Evolutionary conservation across 2,888 invertebrate genomes (phyloP).

Genomic region (Marronus borbonicus): DNA sequence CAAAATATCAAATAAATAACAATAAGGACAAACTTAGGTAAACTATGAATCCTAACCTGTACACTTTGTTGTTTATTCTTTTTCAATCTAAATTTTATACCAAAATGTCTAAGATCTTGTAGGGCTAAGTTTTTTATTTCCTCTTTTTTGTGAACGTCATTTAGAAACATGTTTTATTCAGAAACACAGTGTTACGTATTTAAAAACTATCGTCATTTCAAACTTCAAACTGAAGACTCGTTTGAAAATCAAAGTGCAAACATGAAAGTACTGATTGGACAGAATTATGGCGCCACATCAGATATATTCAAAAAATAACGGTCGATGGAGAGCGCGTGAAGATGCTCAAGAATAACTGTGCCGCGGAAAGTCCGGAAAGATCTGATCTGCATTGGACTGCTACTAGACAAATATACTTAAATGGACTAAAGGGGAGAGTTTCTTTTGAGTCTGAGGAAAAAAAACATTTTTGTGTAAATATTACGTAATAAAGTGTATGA

Average conservation of each 20-base stretch:
- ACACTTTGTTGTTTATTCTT: constrained; percentile 75
- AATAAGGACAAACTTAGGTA: not conserved
- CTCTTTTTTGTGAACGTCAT: constrained; percentile 73
- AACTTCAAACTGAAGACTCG: constrained; percentile 37
- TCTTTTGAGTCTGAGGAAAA: too few relatives aligned
- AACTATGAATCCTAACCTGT: constrained; percentile 64
- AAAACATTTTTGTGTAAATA: too few relatives aligned
- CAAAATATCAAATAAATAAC: constrained; percentile 50
- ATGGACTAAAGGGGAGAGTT: too few relatives aligned
- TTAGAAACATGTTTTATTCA: constrained; percentile 71
- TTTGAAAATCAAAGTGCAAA: constrained; percentile 46
- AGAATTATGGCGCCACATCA: constrained; percentile 6
- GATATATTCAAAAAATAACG: constrained; percentile 48
- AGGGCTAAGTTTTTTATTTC: constrained; percentile 75
- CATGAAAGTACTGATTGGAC: constrained; percentile 37
- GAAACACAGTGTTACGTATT: constrained; percentile 4
- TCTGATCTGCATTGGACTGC: too few relatives aligned
- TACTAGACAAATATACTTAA: too few relatives aligned
- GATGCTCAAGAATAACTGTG: too few relatives aligned
- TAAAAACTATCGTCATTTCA: constrained; percentile 34
- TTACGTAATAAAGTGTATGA: too few relatives aligned
- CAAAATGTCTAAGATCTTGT: constrained; percentile 79
- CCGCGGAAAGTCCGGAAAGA: too few relatives aligned
- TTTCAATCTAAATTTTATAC: constrained; percentile 81
- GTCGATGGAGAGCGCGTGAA: constrained; percentile 7